phyloP scores from a whole-genome alignment of 2,888 invertebrate genomes.

The Noctua fimbriata region DNA sequence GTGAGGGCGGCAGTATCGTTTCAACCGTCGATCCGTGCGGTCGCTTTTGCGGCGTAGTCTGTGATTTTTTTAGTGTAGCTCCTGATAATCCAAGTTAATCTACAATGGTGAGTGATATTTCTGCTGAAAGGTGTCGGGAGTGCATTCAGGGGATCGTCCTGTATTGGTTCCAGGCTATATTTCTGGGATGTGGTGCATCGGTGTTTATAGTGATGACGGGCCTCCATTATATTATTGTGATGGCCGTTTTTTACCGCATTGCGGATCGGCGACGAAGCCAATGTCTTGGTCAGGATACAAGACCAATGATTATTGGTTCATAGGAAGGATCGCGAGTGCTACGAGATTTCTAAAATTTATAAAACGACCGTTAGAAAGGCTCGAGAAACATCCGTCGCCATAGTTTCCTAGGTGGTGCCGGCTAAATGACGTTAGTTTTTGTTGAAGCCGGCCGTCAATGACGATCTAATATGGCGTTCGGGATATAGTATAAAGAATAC shows the following conservation, averaged over 20 bases:
- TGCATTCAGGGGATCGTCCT: constrained; percentile 80
- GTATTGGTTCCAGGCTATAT: constrained; percentile 81
- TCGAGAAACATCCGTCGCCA: constrained; percentile 85
- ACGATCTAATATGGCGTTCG: constrained; percentile 77
- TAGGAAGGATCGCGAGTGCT: constrained; percentile 64
- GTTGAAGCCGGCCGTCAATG: constrained; percentile 75
- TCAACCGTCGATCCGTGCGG: constrained; percentile 89
- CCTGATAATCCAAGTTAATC: constrained; percentile 91
- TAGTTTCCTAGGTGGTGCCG: constrained; percentile 86
- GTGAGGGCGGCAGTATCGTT: constrained; percentile 91
- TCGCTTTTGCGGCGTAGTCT: constrained; percentile 90
- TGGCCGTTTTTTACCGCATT: constrained; percentile 90
- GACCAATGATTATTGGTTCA: constrained; percentile 63
- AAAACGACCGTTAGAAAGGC: constrained; percentile 73
- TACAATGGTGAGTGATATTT: constrained; percentile 91
- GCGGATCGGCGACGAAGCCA: constrained; percentile 82
- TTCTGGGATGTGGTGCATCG: constrained; percentile 86
- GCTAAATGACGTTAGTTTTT: constrained; percentile 81
- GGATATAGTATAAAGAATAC: constrained; percentile 68
- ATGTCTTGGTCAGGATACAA: constrained; percentile 69
- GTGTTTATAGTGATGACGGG: constrained; percentile 90
- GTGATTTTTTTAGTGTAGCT: constrained; percentile 91
- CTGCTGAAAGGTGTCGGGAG: constrained; percentile 82
- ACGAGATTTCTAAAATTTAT: constrained; percentile 62
- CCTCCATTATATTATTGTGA: constrained; percentile 90